Conservation (phyloP, 2,797 vertebrate genomes). For the Apogon talboti region DNA sequence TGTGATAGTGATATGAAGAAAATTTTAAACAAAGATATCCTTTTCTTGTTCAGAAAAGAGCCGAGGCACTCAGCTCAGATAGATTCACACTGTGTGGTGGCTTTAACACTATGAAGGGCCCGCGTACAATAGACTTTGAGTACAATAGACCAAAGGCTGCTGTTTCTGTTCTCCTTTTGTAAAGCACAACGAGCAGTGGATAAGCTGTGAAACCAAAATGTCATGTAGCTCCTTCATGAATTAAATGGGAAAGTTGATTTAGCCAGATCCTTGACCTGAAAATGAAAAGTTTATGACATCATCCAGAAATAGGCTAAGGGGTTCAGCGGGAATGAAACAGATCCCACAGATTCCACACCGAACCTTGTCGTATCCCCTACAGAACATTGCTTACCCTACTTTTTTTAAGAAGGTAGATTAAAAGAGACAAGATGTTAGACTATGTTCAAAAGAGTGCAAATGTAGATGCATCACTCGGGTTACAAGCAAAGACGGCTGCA, state of each 20-base stretch:
- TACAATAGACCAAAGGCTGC: slow-evolving; percentile 54
- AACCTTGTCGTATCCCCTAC: too few relatives aligned
- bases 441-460: too few relatives aligned
- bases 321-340: not conserved
- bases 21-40: slow-evolving; percentile 70
- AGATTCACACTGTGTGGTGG: slow-evolving; percentile 24
- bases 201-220: slow-evolving; percentile 38
- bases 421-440: too few relatives aligned
- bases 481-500: not conserved
- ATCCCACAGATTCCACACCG: too few relatives aligned
- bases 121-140: slow-evolving; percentile 36
- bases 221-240: slow-evolving; percentile 20
- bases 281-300: slow-evolving; percentile 35
- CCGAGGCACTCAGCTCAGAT: slow-evolving; percentile 46
- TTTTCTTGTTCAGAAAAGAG: slow-evolving; percentile 38
- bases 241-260: slow-evolving; percentile 22
- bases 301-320: slow-evolving; percentile 22
- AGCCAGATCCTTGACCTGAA: slow-evolving; percentile 15
- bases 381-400: too few relatives aligned
- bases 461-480: too few relatives aligned
- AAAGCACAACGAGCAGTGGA: slow-evolving; percentile 34
- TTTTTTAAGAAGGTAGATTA: too few relatives aligned
- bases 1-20: slow-evolving; percentile 66
- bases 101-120: slow-evolving; percentile 37
- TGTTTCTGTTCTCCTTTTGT: slow-evolving; percentile 30